These are phyloP conservation scores for Centruroides sculpturatus DNA, from an alignment of 1,140 invertebrate species.

Conservation along the genomic window DNA sequence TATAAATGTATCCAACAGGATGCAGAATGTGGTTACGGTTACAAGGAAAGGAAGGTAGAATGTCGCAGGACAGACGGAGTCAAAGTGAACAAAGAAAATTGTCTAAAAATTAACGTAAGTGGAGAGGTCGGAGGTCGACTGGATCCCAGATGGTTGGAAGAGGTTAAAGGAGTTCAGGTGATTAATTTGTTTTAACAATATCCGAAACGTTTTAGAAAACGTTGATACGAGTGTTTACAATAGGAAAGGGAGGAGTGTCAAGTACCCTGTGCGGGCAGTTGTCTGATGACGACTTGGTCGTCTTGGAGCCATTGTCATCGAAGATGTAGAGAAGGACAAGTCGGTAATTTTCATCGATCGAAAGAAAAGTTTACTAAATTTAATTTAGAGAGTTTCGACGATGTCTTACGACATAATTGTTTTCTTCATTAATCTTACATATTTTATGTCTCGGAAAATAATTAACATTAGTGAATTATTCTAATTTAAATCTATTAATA, in stretches of 20 bases:
- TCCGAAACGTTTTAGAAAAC: too few relatives aligned
- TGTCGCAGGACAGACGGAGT: conserved; percentile 23
- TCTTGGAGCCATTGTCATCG: conserved; percentile 29
- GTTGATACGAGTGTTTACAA: too few relatives aligned
- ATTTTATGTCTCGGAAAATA: too few relatives aligned
- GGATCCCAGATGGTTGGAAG: neutral
- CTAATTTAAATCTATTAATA: too few relatives aligned
- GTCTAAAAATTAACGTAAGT: conserved; percentile 10
- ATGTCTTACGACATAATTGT: too few relatives aligned
- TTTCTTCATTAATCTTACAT: too few relatives aligned
- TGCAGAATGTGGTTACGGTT: conserved; percentile 32
- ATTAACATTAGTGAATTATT: too few relatives aligned
- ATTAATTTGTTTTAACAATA: too few relatives aligned
- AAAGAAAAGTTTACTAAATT: too few relatives aligned
- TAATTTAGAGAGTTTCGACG: too few relatives aligned
- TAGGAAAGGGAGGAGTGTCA: conserved; percentile 16
- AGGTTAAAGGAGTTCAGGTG: too few relatives aligned
- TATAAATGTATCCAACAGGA: conserved; percentile 18
- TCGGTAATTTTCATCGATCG: conserved; percentile 19
- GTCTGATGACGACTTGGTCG: conserved; percentile 28
- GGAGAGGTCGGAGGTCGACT: neutral
- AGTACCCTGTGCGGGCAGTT: conserved; percentile 29
- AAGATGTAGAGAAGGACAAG: conserved; percentile 26
- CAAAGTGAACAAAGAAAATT: neutral
- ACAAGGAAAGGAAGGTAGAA: conserved; percentile 28